Evolutionary conservation across 2,113 vertebrate species (phyloP).

Genomic region (Rhinolophus ferrumequinum): DNA sequence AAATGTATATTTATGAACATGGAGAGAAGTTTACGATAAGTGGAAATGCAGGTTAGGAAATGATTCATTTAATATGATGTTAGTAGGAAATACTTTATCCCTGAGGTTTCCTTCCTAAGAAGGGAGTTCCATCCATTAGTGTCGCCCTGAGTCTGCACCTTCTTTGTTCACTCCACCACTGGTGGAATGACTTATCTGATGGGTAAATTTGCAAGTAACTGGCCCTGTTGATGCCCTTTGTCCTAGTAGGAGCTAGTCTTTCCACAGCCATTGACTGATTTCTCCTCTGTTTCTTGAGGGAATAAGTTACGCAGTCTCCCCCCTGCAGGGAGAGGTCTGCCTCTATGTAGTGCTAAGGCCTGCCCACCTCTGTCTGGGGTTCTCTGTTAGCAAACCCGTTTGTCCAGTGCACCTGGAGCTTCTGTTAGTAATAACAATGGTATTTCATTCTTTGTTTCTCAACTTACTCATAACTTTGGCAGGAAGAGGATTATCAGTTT

Average conservation of each 20-base stretch:
- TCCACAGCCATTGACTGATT: neutral
- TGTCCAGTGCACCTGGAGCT: neutral
- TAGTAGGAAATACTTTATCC: neutral
- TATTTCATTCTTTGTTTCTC: slow-evolving; percentile 32
- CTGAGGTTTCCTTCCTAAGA: slow-evolving; percentile 1
- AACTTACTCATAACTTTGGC: neutral
- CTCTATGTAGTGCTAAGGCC: neutral
- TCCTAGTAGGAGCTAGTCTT: neutral
- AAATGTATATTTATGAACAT: slow-evolving; percentile 4
- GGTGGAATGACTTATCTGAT: neutral
- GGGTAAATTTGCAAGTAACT: neutral
- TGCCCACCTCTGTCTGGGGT: neutral
- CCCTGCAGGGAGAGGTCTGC: neutral
- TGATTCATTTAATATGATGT: neutral
- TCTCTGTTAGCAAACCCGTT: neutral
- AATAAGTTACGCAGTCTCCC: neutral
- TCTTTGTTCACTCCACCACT: neutral
- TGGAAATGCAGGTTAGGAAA: neutral
- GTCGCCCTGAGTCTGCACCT: neutral
- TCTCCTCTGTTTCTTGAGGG: neutral
- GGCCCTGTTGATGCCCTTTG: neutral
- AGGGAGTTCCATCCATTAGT: neutral
- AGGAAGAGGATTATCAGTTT: neutral
- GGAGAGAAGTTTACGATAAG: neutral
- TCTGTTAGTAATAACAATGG: neutral